These are phyloP conservation scores for Australoheros scitulus DNA, from an alignment of 2,113 vertebrate genomes.

Conservation along the genomic window DNA sequence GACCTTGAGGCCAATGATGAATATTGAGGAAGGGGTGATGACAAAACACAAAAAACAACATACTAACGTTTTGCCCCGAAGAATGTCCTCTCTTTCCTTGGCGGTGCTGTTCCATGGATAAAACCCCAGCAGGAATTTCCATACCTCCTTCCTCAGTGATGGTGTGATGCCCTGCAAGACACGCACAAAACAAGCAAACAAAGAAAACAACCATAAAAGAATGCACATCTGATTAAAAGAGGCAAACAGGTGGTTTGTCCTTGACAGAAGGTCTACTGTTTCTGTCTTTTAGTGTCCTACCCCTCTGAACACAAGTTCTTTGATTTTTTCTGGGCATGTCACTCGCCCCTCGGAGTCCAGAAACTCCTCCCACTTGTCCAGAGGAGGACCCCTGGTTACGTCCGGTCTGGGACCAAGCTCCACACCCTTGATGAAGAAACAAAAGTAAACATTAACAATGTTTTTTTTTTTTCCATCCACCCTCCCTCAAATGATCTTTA, in stretches of 20 bases:
- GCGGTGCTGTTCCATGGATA: slow-evolving; percentile 87
- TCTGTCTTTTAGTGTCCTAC: slow-evolving; percentile 67
- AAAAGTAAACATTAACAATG: not conserved
- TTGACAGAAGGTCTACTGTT: rapidly evolving
- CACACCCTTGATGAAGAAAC: slow-evolving; percentile 71
- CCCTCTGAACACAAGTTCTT: slow-evolving; percentile 87
- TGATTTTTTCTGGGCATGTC: slow-evolving; percentile 77
- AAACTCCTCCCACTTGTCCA: slow-evolving; percentile 84
- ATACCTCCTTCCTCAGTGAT: slow-evolving; percentile 84
- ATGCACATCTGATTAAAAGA: not conserved
- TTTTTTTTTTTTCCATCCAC: not conserved
- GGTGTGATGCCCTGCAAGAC: slow-evolving; percentile 82
- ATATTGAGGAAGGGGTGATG: too few relatives aligned
- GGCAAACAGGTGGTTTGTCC: not conserved
- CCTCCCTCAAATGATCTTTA: rapidly evolving
- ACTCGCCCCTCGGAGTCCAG: slow-evolving; percentile 85
- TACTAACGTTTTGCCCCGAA: slow-evolving; percentile 86
- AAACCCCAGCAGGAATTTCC: slow-evolving; percentile 91
- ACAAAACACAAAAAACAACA: not conserved
- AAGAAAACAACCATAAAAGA: not conserved
- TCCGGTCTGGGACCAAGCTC: slow-evolving; percentile 84
- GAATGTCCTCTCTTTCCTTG: slow-evolving; percentile 83
- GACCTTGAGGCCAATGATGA: too few relatives aligned
- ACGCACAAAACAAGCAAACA: too few relatives aligned
- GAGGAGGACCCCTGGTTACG: slow-evolving; percentile 79